Evolutionary conservation across 1,140 invertebrate species (phyloP).

Genomic region (Myzus persicae): DNA sequence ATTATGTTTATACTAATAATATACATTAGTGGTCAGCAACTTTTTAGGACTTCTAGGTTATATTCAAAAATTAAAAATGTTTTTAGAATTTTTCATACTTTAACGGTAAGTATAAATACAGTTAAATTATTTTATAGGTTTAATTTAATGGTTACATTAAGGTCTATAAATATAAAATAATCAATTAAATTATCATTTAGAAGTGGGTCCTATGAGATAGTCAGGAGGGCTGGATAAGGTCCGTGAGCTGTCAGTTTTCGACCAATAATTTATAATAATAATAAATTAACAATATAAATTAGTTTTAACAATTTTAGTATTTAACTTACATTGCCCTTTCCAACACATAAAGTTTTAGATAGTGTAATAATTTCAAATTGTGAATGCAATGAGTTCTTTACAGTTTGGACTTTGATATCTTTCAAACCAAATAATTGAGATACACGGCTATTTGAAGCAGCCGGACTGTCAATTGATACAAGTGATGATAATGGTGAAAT

Average conservation of each 20-base stretch:
- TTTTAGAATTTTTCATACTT: too few species aligned
- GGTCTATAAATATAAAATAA: too few species aligned
- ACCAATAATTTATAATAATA: background rate
- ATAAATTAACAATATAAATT: background rate
- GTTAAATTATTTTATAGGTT: too few species aligned
- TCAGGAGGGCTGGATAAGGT: too few species aligned
- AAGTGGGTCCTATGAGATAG: too few species aligned
- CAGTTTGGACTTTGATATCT: conserved; percentile 60
- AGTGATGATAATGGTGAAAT: conserved; percentile 59
- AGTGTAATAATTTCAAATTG: conserved; percentile 60
- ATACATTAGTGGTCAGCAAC: too few species aligned
- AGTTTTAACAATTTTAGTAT: background rate
- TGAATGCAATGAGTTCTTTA: conserved; percentile 60
- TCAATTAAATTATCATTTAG: too few species aligned
- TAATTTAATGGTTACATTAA: too few species aligned
- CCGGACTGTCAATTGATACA: conserved; percentile 59
- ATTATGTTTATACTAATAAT: too few species aligned
- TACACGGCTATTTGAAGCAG: conserved; percentile 55
- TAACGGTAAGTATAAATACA: too few species aligned
- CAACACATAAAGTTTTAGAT: conserved; percentile 60
- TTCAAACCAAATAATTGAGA: conserved; percentile 60
- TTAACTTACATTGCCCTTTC: conserved; percentile 58
- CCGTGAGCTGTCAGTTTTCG: too few species aligned
- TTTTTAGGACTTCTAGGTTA: background rate
- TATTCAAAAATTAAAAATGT: too few species aligned